Base-by-base conservation (phyloP, 2,797 vertebrate species). In the Enteromius argenteus region DNA sequence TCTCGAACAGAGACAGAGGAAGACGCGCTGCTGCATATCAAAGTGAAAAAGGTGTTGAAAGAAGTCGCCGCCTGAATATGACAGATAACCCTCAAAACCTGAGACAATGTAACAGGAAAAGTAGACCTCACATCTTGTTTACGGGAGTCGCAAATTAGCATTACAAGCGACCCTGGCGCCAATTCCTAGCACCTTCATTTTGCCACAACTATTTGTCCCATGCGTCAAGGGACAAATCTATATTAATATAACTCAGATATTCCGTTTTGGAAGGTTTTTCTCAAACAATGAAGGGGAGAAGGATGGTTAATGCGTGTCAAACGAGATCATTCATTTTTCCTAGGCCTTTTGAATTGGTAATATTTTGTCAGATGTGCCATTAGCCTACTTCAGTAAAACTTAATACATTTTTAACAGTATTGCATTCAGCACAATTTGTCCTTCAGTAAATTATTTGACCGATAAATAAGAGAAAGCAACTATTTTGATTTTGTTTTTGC, bases 1-100 rank as follows among this genome's bases (percentile, higher is more conserved):
- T 90, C 86, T 91, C 95, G 93, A 96, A 92, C 92, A 87, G 90
- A 91, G 90, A 85, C 86, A 87, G 90, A 93, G 95, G 94, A 96
- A 96, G 93, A 92, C 92, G 91, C 91, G 71, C 76, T 93, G 90
- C 81, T 95, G 96, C 96, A 97, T 97, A 97, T 98, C 97, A 98
- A 98, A 98, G 97, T 93, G 51, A 93, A 92, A 14, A 88, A 95
- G 95, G 96, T 96, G 96, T 95, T 96, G 92, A 96, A 96, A 95
- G 94, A 92, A 92, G 94, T 94, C 94, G 90, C 93, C 92, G 93
- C 93, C 92, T 94, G 95, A 95, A 95, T 96, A 95, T 97, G 95
- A 96, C 93, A 96, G 95, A 95, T 95, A 94, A 93, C 94, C 91
- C 93, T 93, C 89, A 92, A 94, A 93, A 91, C 94, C 92, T 81